Base-by-base conservation (phyloP, 2,113 vertebrate species). In the Epinephelus cyanopodus region DNA sequence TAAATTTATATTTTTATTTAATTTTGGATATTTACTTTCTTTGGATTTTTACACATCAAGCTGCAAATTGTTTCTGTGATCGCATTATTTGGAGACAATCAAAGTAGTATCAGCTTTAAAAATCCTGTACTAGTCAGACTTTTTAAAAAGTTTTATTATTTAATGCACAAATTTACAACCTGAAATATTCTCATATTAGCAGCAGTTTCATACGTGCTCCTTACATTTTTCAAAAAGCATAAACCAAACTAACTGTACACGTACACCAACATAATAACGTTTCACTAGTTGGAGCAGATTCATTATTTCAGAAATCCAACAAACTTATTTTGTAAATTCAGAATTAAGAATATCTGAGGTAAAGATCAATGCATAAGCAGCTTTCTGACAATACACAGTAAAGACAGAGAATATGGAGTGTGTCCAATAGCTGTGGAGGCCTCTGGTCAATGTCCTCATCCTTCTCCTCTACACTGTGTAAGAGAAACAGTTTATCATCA, bases 241-340 rank as follows among this genome's bases (percentile, higher is more conserved):
- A 6, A 57, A 13, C 0, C 14, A 29, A n/a, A 37, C 4, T 25
- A 3, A 71, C 23, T 18, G 8, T 13, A 39, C 15, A 14, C 18
- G 33, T 23, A 52, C 0, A 58, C n/a, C 8, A n/a, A 25, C 48
- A 64, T 45, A 56, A 42, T 23, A 6, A 37, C 50, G 17, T 37
- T 54, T 54, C 4, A 33, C 1, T 18, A 6, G 67, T 6, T 25
- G 21, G 4, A 42, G 25, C 23, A 9, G 3, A 54, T 74, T 62
- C 56, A 67, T 66, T 61, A 25, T 78, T 61, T 64, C 47, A 68
- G 19, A 74, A 37, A 74, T 4, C 25, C 6, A 19, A 56, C 19
- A 5, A 21, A 23, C 23, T 60, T 0, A 29, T 17, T 13, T 14
- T 48, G 6, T 17, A 29, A 52, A 60, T 60, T 39, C 45, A 61